Percentiles rank a stretch among this genome's conserved stretches.
Conservation (phyloP, 2,888 invertebrate species). For the Cantharis rustica region DNA sequence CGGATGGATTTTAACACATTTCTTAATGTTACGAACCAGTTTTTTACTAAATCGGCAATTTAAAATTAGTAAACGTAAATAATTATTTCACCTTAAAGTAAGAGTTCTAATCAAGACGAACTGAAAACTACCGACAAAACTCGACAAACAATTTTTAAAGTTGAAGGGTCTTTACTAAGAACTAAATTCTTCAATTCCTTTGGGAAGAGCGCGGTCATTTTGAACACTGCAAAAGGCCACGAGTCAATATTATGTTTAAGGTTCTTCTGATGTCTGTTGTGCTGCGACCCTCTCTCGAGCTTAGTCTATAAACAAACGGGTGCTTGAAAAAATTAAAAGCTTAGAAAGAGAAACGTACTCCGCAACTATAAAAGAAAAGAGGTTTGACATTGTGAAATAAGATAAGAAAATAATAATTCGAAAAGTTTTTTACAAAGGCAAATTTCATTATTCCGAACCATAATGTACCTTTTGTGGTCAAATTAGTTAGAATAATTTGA, state of each 20-base stretch:
- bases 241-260: constrained; percentile 39
- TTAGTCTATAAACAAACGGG: constrained; percentile 10
- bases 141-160: neutral
- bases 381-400: too few relatives aligned
- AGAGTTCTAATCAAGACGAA: neutral
- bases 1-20: neutral
- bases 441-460: neutral
- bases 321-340: constrained; percentile 3
- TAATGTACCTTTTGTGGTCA: neutral
- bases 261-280: constrained; percentile 14
- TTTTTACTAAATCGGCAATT: neutral
- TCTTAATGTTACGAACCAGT: neutral
- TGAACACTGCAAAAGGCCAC: constrained; percentile 33
- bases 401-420: too few relatives aligned
- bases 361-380: neutral
- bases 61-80: too few relatives aligned
- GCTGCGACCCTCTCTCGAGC: constrained; percentile 2
- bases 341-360: neutral
- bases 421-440: neutral
- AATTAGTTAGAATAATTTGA: neutral
- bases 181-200: constrained; percentile 30
- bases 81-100: neutral
- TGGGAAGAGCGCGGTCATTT: constrained; percentile 32
- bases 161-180: constrained; percentile 5
- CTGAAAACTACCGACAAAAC: neutral